These are phyloP conservation scores for Ophion obscuratus DNA, from an alignment of 2,888 invertebrate genomes.

Conservation along the genomic window DNA sequence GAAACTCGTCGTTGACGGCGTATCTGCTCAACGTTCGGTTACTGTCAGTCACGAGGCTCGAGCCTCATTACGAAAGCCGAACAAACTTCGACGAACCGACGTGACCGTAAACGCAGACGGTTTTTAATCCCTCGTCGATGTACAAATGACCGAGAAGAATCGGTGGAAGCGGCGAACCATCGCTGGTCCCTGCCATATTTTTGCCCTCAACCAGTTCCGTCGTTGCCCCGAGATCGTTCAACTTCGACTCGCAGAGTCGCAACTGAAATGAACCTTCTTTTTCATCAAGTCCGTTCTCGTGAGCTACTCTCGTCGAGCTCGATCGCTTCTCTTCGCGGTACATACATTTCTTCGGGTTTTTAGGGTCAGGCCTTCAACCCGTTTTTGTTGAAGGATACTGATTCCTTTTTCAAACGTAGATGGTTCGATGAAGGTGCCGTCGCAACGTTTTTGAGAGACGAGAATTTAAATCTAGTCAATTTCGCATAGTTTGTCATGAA, in stretches of 20 bases:
- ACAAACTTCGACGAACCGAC: constrained; percentile 65
- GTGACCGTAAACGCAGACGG: constrained; percentile 73
- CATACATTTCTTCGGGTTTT: not conserved
- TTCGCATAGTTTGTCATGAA: not conserved
- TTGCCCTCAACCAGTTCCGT: constrained; percentile 68
- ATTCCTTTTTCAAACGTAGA: not conserved
- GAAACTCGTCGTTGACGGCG: constrained; percentile 5
- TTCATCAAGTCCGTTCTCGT: not conserved
- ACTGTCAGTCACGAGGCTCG: not conserved
- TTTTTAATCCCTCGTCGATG: constrained; percentile 68
- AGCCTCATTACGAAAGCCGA: not conserved
- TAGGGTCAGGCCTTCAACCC: not conserved
- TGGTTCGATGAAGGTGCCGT: not conserved
- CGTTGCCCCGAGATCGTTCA: constrained; percentile 66
- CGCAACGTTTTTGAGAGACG: not conserved
- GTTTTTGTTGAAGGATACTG: not conserved
- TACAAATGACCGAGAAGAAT: constrained; percentile 71
- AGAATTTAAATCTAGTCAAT: not conserved
- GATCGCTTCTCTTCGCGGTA: not conserved
- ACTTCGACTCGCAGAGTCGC: constrained; percentile 67
- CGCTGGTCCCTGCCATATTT: constrained; percentile 28
- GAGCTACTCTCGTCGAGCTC: not conserved
- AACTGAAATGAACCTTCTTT: constrained; percentile 59
- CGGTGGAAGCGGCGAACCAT: constrained; percentile 64
- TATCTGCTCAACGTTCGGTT: constrained; percentile 56